Conservation (phyloP, 2,888 invertebrate species). For the Agrypnus murinus region DNA sequence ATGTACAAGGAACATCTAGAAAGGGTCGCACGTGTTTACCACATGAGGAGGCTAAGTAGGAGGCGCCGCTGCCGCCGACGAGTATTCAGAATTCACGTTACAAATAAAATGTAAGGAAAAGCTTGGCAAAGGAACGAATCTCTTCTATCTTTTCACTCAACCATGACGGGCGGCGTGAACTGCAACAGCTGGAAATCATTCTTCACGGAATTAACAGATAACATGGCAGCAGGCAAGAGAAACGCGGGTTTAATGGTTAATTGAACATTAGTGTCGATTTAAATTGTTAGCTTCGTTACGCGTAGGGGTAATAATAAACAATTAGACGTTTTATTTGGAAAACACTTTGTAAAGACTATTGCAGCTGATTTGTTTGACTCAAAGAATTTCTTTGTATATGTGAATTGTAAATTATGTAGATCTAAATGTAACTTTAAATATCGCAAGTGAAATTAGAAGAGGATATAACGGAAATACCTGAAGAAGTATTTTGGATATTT, state of each 20-base stretch:
- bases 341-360: no score
- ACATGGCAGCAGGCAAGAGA: constrained; percentile 43
- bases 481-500: no score
- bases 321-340: no score
- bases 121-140: constrained; percentile 42
- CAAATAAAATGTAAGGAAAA: constrained; percentile 40
- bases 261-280: constrained; percentile 45
- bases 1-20: constrained; percentile 6
- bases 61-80: constrained; percentile 36
- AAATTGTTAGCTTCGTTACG: constrained; percentile 18
- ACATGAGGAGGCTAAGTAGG: constrained; percentile 30
- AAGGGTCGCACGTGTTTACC: constrained; percentile 41
- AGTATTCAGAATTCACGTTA: constrained; percentile 37
- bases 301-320: no score
- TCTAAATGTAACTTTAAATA: no score
- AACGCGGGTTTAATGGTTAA: constrained; percentile 44
- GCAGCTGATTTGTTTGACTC: no score
- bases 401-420: no score
- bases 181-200: constrained; percentile 48
- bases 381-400: no score
- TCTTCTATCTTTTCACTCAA: constrained; percentile 44
- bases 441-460: no score
- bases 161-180: constrained; percentile 41
- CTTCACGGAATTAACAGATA: constrained; percentile 47
- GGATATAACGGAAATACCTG: no score